Percentiles rank a stretch among this genome's conserved stretches.
Evolutionary conservation across 2,888 invertebrate genomes (phyloP).

Genomic region (Notocelia uddmanniana): DNA sequence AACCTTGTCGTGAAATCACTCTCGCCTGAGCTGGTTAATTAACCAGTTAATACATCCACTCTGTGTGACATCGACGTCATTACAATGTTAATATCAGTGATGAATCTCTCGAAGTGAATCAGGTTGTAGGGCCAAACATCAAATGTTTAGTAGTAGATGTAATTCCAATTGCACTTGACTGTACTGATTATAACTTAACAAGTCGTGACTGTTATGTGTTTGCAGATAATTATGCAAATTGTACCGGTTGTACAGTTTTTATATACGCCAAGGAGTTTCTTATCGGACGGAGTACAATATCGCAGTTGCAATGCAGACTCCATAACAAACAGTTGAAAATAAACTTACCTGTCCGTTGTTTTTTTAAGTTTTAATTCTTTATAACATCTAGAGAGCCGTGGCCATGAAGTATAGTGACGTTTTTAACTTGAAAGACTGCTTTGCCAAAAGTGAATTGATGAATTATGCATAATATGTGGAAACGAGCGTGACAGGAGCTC

Average conservation of each 20-base stretch:
- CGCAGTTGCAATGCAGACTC: slow-evolving; percentile 20
- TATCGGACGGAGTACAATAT: slow-evolving; percentile 32
- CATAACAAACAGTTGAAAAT: slow-evolving; percentile 26
- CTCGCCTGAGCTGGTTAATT: too few relatives aligned
- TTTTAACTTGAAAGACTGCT: slow-evolving; percentile 22
- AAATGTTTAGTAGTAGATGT: too few relatives aligned
- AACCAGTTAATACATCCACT: too few relatives aligned
- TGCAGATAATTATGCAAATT: slow-evolving; percentile 49
- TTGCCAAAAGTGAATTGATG: slow-evolving; percentile 30
- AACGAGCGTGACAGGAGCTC: slow-evolving; percentile 52
- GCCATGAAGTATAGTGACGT: slow-evolving; percentile 1
- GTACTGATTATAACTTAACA: background rate
- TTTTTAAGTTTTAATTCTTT: slow-evolving; percentile 1
- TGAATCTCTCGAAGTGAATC: too few relatives aligned
- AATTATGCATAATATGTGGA: slow-evolving; percentile 49
- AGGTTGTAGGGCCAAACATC: too few relatives aligned
- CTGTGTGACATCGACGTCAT: too few relatives aligned
- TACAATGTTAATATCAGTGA: too few relatives aligned
- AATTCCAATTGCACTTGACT: too few relatives aligned
- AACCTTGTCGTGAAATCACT: too few relatives aligned
- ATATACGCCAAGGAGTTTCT: slow-evolving; percentile 44
- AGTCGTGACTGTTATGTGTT: slow-evolving; percentile 20
- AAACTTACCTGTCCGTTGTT: background rate
- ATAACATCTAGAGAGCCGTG: slow-evolving; percentile 10
- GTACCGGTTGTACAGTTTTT: slow-evolving; percentile 40